Evolutionary conservation across 2,797 vertebrate genomes (phyloP).

Genomic region (Orientallactaga sibirica): DNA sequence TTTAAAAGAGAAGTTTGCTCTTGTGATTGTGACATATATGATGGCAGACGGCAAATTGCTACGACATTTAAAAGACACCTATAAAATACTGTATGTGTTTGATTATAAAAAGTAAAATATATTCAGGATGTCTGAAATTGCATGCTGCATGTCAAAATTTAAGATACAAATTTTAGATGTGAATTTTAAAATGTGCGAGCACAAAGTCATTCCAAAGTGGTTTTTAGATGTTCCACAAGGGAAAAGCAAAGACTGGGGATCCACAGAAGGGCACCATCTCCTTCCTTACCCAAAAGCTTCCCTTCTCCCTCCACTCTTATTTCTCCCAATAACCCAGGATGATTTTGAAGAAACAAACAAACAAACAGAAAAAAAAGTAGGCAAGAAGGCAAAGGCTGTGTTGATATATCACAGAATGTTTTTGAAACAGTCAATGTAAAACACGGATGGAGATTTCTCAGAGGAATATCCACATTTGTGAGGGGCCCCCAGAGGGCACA

Average conservation of each 20-base stretch:
- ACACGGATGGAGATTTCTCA: slow-evolving; percentile 52
- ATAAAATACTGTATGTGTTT: neutral
- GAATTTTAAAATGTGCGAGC: neutral
- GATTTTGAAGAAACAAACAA: neutral
- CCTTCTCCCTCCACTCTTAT: neutral
- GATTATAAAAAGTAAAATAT: slow-evolving; percentile 31
- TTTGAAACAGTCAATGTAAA: slow-evolving; percentile 61
- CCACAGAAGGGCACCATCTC: neutral
- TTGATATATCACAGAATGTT: slow-evolving; percentile 55
- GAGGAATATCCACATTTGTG: slow-evolving; percentile 12
- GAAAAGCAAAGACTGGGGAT: neutral
- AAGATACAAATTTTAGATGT: slow-evolving; percentile 11
- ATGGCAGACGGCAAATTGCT: neutral
- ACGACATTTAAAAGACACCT: neutral
- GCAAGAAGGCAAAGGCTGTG: slow-evolving; percentile 49
- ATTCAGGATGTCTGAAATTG: slow-evolving; percentile 12
- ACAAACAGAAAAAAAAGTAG: neutral
- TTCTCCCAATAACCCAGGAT: neutral
- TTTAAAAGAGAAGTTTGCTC: neutral
- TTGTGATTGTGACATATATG: neutral
- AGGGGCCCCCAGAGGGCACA: neutral
- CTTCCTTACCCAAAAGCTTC: neutral
- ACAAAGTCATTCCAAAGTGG: neutral
- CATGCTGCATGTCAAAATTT: neutral
- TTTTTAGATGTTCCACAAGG: neutral